Evolutionary conservation across 2,888 invertebrate genomes (phyloP), one percentile per base, ranked within the genome.

Genomic region (Drymonia ruficornis): DNA sequence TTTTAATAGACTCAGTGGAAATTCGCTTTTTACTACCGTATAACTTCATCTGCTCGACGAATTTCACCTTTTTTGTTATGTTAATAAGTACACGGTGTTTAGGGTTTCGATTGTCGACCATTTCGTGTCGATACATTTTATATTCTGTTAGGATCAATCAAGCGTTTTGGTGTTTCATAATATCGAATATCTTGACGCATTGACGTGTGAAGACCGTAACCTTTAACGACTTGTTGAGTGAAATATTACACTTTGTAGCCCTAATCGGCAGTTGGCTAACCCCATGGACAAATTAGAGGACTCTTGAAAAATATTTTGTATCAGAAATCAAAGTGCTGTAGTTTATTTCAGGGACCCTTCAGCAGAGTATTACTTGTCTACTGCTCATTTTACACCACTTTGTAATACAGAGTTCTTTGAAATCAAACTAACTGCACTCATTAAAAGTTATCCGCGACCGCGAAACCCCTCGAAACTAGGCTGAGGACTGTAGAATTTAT

Each of bases 361-460:
- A 40, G 50, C 59, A 58, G 50, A 65, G 66, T 72, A 71, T 74
- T 68, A 70, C 67, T 72, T 46, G 61, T 61, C 55, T 68, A 64
- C 62, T 72, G 74, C 71, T 76, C 78, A 74, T 76, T 81, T 83
- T 75, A 78, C 74, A 71, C 66, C 61, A 81, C 79, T 77, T 77
- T 83, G 77, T 8, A 45, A 9, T 74, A 72, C 59, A 64, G 63
- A 67, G 72, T 79, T 79, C 83, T 86, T 87, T 85, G 80, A 81
- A 84, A 83, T 76, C 74, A 70, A 81, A 82, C 80, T 78, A 79
- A 80, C 79, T 73, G 78, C 78, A 81, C 83, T 87, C 87, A 87
- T 91, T 90, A 89, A 90, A 90, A 89, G 85, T 91, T 89, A 78
- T 73, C 76, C 72, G 74, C 78, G 78, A 84, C 81, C 81, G 78